Evolutionary conservation across 2,888 invertebrate species (phyloP), one percentile per base, ranked within the genome.

Genomic region (Allygus modestus): DNA sequence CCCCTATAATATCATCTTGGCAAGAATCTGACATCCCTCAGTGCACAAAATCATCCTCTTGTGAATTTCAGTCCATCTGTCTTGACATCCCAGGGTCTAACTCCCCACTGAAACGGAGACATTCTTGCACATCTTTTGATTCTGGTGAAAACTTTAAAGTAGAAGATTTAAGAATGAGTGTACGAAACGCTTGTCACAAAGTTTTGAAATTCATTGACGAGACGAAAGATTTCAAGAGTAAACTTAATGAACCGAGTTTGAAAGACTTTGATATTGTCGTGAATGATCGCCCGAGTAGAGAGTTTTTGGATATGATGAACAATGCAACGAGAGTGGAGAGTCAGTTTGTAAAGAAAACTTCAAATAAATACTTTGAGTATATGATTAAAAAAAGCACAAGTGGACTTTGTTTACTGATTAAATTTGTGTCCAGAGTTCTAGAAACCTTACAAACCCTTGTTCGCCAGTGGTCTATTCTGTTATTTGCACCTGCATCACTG

Each of bases 191-290:
- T 23, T 83, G 85, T 28, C 33, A 75, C 20, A 82, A 79, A 83
- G 75, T 85, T 65, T 73, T 77, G 20, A 79, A 43, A 28, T 85
- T 83, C 17, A 46, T 85, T 51, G 83, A 85, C 23, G 85, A 85
- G 61, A 77, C 82, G 26, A 85, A 85, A 81, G 43, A 51, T 9
- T 69, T 82, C 28, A 85, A 85, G 26, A 69, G 51, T 26, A 58
- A 75, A 77, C 61, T 75, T 31, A 61, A 37, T 58, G 26, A 84
- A 77, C 41, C 28, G 17, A 51, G 58, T n/a, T 58, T 84, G n/a
- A 73, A 84, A 41, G 73, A 82, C 37, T 75, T 84, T 46, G 75
- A 82, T 46, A 82, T 85, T 17, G 51, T 83, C 12, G 75, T 85
- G 28, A 85, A 85, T 51, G 46, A 85, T 69, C 75, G 69, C 46